phyloP scores from a whole-genome alignment of 2,797 vertebrate genomes.

The Enteromius anoplus region DNA sequence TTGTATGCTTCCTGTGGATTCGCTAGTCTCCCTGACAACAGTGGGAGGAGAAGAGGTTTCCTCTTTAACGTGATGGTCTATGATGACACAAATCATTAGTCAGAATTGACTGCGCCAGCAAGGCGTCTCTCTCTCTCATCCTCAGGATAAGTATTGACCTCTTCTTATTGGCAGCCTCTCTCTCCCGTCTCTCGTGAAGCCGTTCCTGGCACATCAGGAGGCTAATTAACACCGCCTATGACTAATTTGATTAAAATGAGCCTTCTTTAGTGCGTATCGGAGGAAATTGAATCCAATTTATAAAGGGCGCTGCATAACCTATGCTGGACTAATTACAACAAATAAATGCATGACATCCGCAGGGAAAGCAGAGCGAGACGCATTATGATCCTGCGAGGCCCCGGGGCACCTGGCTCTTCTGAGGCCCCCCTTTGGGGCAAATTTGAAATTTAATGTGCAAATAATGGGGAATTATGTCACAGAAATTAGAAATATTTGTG shows the following conservation, averaged over 20 bases:
- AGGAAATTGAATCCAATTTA: constrained; percentile 50
- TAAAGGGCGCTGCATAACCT: constrained; percentile 39
- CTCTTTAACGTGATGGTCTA: constrained; percentile 8
- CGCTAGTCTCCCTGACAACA: constrained; percentile 37
- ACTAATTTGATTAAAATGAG: constrained; percentile 59
- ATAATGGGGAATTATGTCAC: constrained; percentile 6
- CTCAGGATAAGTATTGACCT: constrained; percentile 48
- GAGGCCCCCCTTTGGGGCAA: constrained; percentile 5
- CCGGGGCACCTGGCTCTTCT: background rate
- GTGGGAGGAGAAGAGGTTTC: constrained; percentile 29
- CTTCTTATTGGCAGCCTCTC: constrained; percentile 23
- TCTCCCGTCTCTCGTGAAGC: constrained; percentile 22
- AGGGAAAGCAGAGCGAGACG: background rate
- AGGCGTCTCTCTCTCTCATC: constrained; percentile 25
- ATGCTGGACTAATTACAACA: constrained; percentile 22
- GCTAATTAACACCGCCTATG: constrained; percentile 60
- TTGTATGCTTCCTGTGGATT: constrained; percentile 25
- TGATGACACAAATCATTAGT: constrained; percentile 35
- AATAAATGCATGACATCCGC: constrained; percentile 35
- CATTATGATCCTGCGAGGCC: constrained; percentile 25
- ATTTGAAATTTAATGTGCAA: constrained; percentile 18
- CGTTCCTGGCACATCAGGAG: constrained; percentile 45
- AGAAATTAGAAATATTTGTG: constrained; percentile 8
- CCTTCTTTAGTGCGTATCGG: constrained; percentile 46
- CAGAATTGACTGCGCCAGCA: constrained; percentile 19